Percentiles rank a stretch among this genome's conserved stretches.
phyloP scores from a whole-genome alignment of 2,113 vertebrate genomes.

The Eurypyga helias region DNA sequence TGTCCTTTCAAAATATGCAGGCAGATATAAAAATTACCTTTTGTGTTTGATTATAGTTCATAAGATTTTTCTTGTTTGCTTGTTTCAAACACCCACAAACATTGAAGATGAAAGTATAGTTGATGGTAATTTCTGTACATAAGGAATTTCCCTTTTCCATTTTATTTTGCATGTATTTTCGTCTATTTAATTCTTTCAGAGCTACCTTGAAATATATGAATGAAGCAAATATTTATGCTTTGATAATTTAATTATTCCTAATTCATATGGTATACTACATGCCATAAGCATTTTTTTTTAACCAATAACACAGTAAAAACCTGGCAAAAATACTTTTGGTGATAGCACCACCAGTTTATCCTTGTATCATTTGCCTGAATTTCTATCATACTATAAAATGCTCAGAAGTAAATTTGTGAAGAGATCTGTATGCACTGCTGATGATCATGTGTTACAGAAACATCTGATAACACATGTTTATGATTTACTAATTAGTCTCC shows the following conservation, averaged over 20 bases:
- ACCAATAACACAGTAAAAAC: background rate
- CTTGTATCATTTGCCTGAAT: background rate
- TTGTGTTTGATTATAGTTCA: background rate
- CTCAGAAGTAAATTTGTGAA: background rate
- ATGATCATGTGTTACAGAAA: background rate
- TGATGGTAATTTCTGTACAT: background rate
- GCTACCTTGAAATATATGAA: background rate
- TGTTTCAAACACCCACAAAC: background rate
- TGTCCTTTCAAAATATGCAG: background rate
- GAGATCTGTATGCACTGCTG: background rate
- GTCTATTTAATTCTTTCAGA: background rate
- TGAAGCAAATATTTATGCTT: background rate
- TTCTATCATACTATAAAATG: background rate
- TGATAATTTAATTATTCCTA: background rate
- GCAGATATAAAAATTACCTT: background rate
- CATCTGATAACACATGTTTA: background rate
- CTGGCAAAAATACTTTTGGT: background rate
- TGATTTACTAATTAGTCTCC: background rate
- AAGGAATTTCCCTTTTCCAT: background rate
- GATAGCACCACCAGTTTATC: background rate
- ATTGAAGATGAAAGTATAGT: background rate
- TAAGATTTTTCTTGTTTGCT: background rate
- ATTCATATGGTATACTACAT: background rate
- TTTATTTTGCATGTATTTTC: background rate
- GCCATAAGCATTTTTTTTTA: background rate